Evolutionary conservation across 2,888 invertebrate genomes (phyloP).

Genomic region (Lepeophtheirus nordmannii): DNA sequence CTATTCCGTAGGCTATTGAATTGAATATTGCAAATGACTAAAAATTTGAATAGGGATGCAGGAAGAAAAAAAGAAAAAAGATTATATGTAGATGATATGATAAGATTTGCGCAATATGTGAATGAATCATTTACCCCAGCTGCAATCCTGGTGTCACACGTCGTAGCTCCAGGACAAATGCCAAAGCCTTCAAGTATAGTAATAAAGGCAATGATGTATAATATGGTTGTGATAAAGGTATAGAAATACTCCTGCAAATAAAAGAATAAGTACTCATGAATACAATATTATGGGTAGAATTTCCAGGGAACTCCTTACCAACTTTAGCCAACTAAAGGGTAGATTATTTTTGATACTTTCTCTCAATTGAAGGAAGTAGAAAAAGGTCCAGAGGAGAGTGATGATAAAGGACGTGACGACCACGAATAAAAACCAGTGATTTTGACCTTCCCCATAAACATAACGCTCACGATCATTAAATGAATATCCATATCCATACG

Average conservation of each 20-base stretch:
- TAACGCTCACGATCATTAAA: background rate
- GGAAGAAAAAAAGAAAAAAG: background rate
- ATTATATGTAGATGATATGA: background rate
- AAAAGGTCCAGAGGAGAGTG: conserved; percentile 61
- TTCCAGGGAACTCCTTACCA: conserved; percentile 18
- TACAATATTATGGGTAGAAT: background rate
- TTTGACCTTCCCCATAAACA: conserved; percentile 36
- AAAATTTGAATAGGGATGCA: conserved; percentile 33
- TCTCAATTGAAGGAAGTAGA: conserved; percentile 60
- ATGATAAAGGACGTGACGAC: conserved; percentile 64
- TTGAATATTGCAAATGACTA: conserved; percentile 69
- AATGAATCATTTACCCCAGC: conserved; percentile 56
- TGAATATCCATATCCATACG: too few relatives aligned
- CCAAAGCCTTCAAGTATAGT: conserved; percentile 52
- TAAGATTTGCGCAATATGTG: background rate
- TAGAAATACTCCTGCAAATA: conserved; percentile 59
- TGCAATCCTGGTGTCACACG: conserved; percentile 47
- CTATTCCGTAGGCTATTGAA: conserved; percentile 57
- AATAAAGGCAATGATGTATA: conserved; percentile 65
- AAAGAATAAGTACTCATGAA: conserved; percentile 6
- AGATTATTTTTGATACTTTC: conserved; percentile 48
- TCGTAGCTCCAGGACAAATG: conserved; percentile 32
- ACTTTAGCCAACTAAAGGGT: conserved; percentile 22
- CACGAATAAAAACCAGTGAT: conserved; percentile 71
- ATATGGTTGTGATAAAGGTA: conserved; percentile 49